Evolutionary conservation across 2,113 vertebrate genomes (phyloP), one percentile per base, ranked within the genome.

Genomic region (Rhinoderma darwinii): DNA sequence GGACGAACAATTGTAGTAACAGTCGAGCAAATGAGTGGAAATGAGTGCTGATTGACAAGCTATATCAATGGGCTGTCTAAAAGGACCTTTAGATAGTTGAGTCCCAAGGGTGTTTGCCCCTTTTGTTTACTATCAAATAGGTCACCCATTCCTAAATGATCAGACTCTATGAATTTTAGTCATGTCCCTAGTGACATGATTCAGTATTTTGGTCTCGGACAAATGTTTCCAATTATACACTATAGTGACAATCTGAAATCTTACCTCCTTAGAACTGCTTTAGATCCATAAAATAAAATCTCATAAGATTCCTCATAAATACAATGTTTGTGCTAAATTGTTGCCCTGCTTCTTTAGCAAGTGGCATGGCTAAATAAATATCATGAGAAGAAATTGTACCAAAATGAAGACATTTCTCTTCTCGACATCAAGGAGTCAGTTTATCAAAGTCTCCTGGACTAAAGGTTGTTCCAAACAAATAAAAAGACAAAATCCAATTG

Each of bases 401-500:
- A 81, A 63, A 80, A 63, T 81, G 54, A 63, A 63, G 78, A 81
- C 78, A 43, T 81, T 80, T 80, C 77, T 80, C 51, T 37, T 5
- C 18, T 63, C 11, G 37, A 81, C 78, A 63, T 81, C 56, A 81
- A 81, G 78, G 56, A 37, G 30, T 80, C 54, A 41, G 35, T 59
- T 80, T 80, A 80, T 80, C 78, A 80, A 80, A 80, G 78, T 41
- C 44, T 77, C 15, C 27, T 32, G 11, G 20, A 35, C 54, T 80
- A 39, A 41, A 61, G 9, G 54, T 43, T 39, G 35, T 27, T 61
- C 78, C 54, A 81, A 25, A 81, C 54, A 63, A 63, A 81, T 81
- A 37, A 63, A 81, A 81, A 61, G 54, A 41, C 37, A 81, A 80
- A 80, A 61, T 81, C 37, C 54, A 81, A 81, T 63, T 81, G 78